Evolutionary conservation across 1,140 invertebrate genomes (phyloP), one percentile per base, ranked within the genome.

Genomic region (Ostrea edulis): DNA sequence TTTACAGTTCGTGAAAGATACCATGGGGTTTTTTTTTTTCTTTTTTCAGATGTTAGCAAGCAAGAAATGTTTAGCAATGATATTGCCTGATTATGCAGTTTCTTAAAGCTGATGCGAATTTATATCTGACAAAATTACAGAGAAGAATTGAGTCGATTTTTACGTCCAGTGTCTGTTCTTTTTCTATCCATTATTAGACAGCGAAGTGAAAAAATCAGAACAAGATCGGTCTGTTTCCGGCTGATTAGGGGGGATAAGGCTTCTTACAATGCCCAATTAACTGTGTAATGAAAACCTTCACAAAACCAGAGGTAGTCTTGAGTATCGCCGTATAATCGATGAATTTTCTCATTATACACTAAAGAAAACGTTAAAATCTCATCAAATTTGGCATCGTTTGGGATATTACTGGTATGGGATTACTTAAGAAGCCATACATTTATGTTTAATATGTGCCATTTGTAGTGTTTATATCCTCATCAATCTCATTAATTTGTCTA

Each of bases 191-290:
- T 62, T 62, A 77, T 29, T 25, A 77, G 68, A 77, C 29, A 22
- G 12, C 29, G 68, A 77, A 14, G 68, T 35, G 22, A 25, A 25
- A 25, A 29, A 77, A 22, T 77, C 68, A 35, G 12, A 77, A 29
- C 68, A 77, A 12, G 68, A 8, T 77, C 29, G 14, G 25, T 77
- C 68, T 77, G 25, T 25, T 35, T 11, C 68, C 9, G 5, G 22
- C 25, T 77, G 68, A 77, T 77, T 29, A 77, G 8, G 8, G 14
- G 14, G 25, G 68, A 29, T 77, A 77, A 77, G 68, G 68, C 68
- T 77, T 77, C 68, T 77, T 77, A 77, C 29, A 11, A 77, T 77
- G 68, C 25, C 68, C 68, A 77, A 77, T 77, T 77, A 77, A 77
- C 68, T 77, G 68, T 8, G 25, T 29, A 77, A 77, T 77, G 25